These are phyloP conservation scores for Pseudococcus viburni DNA, from an alignment of 2,888 invertebrate genomes.

Conservation along the genomic window DNA sequence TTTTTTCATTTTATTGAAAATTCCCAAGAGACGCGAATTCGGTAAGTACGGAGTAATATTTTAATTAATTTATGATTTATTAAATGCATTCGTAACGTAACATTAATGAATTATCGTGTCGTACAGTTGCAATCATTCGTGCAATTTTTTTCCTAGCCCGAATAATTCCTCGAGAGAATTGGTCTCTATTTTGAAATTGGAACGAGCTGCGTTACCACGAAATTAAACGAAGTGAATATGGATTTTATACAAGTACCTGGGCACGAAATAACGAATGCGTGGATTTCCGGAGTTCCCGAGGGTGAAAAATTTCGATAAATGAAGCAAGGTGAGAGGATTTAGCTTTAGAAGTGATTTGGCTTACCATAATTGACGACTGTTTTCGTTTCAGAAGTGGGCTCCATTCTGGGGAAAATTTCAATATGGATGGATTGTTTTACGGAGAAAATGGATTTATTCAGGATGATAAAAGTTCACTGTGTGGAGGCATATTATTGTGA, in stretches of 20 bases:
- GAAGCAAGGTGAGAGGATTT: not conserved
- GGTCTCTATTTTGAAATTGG: not conserved
- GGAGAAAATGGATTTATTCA: not conserved
- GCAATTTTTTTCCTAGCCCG: not conserved
- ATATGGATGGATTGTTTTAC: not conserved
- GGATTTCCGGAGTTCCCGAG: not conserved
- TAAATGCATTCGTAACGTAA: not conserved
- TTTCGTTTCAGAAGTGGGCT: not conserved
- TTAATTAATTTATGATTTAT: slow-evolving; percentile 34
- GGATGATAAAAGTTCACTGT: not conserved
- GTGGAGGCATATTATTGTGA: too few relatives aligned
- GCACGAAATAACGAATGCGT: not conserved
- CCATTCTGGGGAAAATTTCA: not conserved
- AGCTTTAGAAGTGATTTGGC: not conserved
- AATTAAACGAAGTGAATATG: not conserved
- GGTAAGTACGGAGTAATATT: not conserved
- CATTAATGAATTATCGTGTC: not conserved
- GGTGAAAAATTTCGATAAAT: not conserved
- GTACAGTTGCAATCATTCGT: not conserved
- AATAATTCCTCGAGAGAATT: not conserved
- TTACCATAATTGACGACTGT: not conserved
- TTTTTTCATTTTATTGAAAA: slow-evolving; percentile 25
- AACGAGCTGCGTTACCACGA: not conserved
- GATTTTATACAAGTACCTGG: not conserved
- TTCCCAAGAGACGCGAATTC: not conserved